These are phyloP conservation scores for Callithrix jacchus DNA, from an alignment of 2,113 vertebrate genomes.

Conservation along the genomic window DNA sequence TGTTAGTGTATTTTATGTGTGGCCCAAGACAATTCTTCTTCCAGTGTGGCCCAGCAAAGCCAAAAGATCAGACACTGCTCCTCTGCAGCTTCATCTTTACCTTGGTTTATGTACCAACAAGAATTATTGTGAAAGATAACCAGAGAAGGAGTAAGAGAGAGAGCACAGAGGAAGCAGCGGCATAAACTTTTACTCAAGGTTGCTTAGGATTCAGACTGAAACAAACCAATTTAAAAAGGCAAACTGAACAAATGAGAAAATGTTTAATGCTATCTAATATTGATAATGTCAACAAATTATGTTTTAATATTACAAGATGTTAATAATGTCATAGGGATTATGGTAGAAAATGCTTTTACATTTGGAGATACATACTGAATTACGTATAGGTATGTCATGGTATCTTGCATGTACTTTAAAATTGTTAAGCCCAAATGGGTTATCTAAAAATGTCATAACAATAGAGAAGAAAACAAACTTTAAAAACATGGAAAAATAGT, in stretches of 20 bases:
- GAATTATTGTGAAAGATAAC: not conserved
- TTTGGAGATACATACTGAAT: not conserved
- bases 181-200: not conserved
- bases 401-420: not conserved
- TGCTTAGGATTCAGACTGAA: not conserved
- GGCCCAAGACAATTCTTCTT: no score
- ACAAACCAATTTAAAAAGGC: not conserved
- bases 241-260: not conserved
- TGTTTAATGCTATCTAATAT: not conserved
- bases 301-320: not conserved
- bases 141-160: not conserved
- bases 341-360: not conserved
- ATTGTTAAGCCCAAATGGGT: not conserved
- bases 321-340: not conserved
- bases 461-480: not conserved
- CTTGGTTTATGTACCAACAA: not conserved
- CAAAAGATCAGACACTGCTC: no score
- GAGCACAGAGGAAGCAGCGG: not conserved
- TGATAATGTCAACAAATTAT: not conserved
- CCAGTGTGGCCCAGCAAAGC: no score
- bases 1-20: no score
- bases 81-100: not conserved
- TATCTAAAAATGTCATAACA: not conserved
- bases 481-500: not conserved
- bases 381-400: not conserved